Evolutionary conservation across 2,113 vertebrate species (phyloP), one percentile per base, ranked within the genome.

Genomic region (Spilogale gracilis): DNA sequence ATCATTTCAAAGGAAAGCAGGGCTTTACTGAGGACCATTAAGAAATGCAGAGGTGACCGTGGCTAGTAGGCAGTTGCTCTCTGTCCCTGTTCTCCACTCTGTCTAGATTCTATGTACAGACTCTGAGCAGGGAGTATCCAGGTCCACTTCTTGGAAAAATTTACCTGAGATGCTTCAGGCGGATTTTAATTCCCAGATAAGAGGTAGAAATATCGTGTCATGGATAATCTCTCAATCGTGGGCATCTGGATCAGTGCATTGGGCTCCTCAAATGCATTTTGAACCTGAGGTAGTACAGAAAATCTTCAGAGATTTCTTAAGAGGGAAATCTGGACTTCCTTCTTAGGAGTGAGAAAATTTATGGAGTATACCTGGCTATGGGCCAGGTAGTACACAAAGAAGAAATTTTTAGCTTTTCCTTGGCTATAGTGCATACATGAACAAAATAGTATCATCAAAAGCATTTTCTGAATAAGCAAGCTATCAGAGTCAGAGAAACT

Each of bases 141-240:
- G 20, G 71, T 76, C 30, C 2, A 14, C 9, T 32, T 21, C 43
- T 71, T 50, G 50, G 14, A n/a, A 30, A 17, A 6, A 50, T 27
- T 91, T 96, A 94, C 90, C 92, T 96, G 92, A 76, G 21, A 32
- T 27, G 5, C 0, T 58, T 61, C 50, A 32, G 23, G 12, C 4
- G 5, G 73, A 11, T 81, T 88, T 96, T 80, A 99, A 74, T 98
- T 94, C 9, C 99, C 99, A 78, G 99, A 99, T 52, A 99, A 99
- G 9, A 99, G 97, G 97, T 99, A 99, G 96, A 99, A 99, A 78
- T 86, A 97, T 32, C 95, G 98, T 21, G 94, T 96, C 30, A 99
- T 67, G 1, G 98, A 98, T 58, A 93, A 91, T 98, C 99, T 98
- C 16, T 99, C 98, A 93, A 97, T 98, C 3, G 97, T 97, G 38